A percentile compares a stretch with the other conserved stretches of the same genome.
phyloP scores from a whole-genome alignment of 2,797 vertebrate genomes.

The Gymnopithys bicolor region DNA sequence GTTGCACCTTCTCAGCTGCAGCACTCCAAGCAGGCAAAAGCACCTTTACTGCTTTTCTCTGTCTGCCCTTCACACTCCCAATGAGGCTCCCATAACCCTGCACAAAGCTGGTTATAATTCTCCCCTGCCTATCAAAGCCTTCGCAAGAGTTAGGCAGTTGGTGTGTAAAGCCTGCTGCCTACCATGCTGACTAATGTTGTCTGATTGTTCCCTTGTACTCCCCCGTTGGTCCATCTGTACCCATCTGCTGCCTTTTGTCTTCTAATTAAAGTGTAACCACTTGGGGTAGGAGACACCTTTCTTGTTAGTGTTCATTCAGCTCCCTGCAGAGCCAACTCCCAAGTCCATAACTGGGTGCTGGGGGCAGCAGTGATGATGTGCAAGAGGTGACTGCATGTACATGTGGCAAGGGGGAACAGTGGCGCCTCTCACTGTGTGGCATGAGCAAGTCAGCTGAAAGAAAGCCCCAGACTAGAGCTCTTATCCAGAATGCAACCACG shows the following conservation, averaged over 20 bases:
- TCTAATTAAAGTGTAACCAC: constrained; percentile 32
- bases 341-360: neutral
- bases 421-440: neutral
- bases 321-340: neutral
- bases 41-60: constrained; percentile 7
- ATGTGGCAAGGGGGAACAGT: neutral
- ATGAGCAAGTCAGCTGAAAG: neutral
- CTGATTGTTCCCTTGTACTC: constrained; percentile 66
- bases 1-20: neutral
- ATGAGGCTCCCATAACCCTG: neutral
- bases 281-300: constrained; percentile 21
- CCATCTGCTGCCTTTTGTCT: constrained; percentile 68
- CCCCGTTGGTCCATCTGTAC: constrained; percentile 66
- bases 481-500: neutral
- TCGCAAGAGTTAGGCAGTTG: constrained; percentile 51
- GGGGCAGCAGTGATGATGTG: fast-evolving
- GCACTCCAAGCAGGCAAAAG: neutral
- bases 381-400: neutral
- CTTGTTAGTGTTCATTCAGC: neutral
- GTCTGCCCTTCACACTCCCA: neutral
- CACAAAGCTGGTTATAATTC: neutral
- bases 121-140: constrained; percentile 13
- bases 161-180: constrained; percentile 59
- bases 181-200: constrained; percentile 67
- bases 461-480: neutral